Percentiles rank a stretch among this genome's conserved stretches.
Conservation (phyloP, 2,113 vertebrate species). For the Reinhardtius hippoglossoides region DNA sequence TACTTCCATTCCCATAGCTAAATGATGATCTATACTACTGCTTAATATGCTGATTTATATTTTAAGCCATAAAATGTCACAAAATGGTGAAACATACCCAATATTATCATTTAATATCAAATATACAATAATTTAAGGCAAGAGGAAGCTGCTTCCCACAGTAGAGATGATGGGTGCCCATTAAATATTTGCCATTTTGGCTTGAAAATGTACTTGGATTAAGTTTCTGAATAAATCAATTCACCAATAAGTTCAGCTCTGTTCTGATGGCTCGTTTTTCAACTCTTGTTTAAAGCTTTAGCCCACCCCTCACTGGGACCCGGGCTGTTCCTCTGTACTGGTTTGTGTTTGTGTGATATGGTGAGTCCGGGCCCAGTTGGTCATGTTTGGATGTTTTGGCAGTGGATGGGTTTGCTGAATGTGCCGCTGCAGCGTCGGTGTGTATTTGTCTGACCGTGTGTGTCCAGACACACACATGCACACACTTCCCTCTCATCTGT, state of each 20-base stretch:
- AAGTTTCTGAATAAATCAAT: neutral
- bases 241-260: neutral
- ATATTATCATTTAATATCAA: too few relatives aligned
- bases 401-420: slow-evolving; percentile 60
- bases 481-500: slow-evolving; percentile 54
- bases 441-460: slow-evolving; percentile 19
- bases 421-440: slow-evolving; percentile 22
- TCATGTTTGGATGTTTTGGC: slow-evolving; percentile 56
- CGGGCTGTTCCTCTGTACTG: slow-evolving; percentile 8
- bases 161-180: too few relatives aligned
- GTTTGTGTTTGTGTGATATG: slow-evolving; percentile 32
- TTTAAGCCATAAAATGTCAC: neutral
- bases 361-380: slow-evolving; percentile 26
- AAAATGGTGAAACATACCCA: too few relatives aligned
- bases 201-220: too few relatives aligned
- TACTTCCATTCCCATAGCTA: too few relatives aligned
- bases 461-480: slow-evolving; percentile 7
- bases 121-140: too few relatives aligned
- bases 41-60: neutral
- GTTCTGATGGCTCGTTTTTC: neutral
- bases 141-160: too few relatives aligned
- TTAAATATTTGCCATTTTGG: too few relatives aligned
- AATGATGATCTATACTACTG: too few relatives aligned
- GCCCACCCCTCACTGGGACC: neutral
- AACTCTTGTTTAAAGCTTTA: neutral